phyloP scores from a whole-genome alignment of 2,113 vertebrate genomes.

The Charina bottae region DNA sequence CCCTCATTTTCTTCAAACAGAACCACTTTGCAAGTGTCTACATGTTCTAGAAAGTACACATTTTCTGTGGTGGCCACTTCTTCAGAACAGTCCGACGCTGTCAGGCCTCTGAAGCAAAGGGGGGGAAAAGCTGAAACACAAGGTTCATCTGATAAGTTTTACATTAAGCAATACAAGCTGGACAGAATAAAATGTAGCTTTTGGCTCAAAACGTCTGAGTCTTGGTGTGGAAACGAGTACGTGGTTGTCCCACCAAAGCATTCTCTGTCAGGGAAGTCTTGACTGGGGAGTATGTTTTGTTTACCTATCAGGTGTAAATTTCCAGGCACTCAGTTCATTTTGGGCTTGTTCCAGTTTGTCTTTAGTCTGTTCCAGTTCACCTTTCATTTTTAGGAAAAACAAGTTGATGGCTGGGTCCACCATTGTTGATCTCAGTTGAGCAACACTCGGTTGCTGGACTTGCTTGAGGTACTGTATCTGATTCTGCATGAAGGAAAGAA shows the following conservation, averaged over 20 bases:
- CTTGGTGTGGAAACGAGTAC: conserved; percentile 96
- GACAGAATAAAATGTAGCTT: conserved; percentile 89
- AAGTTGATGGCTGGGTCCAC: conserved; percentile 99
- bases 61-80: conserved; percentile 90
- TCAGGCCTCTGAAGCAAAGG: conserved; percentile 96
- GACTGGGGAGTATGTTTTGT: conserved; percentile 97
- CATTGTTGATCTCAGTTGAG: conserved; percentile 98
- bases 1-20: conserved; percentile 91
- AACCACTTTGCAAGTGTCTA: conserved; percentile 85
- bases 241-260: conserved; percentile 96
- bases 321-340: conserved; percentile 99
- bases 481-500: conserved; percentile 82
- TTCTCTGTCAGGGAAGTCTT: conserved; percentile 99
- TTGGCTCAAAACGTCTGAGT: conserved; percentile 97
- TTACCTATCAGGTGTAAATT: conserved; percentile 99
- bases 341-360: conserved; percentile 99
- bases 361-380: conserved; percentile 99
- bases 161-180: conserved; percentile 95
- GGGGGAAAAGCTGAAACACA: conserved; percentile 97
- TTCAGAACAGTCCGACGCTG: conserved; percentile 96
- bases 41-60: conserved; percentile 85
- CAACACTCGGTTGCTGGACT: conserved; percentile 97
- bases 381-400: conserved; percentile 99
- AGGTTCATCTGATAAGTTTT: conserved; percentile 98
- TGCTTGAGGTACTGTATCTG: conserved; percentile 99